Evolutionary conservation across 2,113 vertebrate genomes (phyloP).

Genomic region (Mustelus asterias): DNA sequence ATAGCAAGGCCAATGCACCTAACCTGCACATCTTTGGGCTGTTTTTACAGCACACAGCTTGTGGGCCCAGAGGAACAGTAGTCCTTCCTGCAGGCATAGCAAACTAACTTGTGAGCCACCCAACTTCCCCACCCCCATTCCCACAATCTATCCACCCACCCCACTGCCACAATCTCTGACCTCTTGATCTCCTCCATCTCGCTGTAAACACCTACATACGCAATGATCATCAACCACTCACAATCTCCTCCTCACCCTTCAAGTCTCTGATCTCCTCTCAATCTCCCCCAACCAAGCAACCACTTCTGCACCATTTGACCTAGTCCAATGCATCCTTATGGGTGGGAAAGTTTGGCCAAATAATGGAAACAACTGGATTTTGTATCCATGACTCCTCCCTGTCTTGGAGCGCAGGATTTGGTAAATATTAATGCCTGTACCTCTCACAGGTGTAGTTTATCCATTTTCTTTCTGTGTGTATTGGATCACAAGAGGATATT

Average conservation of each 20-base stretch:
- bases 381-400: background rate
- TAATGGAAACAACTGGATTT: background rate
- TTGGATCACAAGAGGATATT: background rate
- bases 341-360: background rate
- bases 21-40: too few species aligned
- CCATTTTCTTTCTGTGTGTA: background rate
- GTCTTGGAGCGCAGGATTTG: rapidly evolving
- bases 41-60: too few species aligned
- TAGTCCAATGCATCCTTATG: too few species aligned
- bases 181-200: background rate
- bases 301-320: too few species aligned
- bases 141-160: background rate
- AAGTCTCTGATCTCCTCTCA: background rate
- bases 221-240: background rate
- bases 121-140: too few species aligned
- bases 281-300: background rate
- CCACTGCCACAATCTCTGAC: background rate
- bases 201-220: too few species aligned
- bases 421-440: background rate
- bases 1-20: too few species aligned
- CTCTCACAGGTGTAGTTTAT: background rate
- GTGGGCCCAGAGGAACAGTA: background rate
- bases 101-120: background rate
- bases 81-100: background rate
- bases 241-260: background rate